Evolutionary conservation across 2,888 invertebrate genomes (phyloP).

Genomic region (Xanthia togata): DNA sequence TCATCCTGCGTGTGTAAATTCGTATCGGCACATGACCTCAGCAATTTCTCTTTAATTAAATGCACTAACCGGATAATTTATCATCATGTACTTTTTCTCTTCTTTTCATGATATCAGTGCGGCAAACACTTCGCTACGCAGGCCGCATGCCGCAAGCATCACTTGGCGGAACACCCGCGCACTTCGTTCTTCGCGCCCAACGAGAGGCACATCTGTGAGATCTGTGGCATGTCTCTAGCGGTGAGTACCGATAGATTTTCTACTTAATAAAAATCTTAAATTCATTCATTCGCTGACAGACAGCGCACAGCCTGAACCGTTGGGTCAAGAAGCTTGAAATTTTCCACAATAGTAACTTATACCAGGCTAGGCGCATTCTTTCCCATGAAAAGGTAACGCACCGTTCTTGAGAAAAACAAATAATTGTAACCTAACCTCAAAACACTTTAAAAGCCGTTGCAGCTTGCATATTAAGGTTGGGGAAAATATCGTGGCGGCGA

Average conservation of each 20-base stretch:
- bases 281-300: neutral
- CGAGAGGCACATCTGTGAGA: constrained; percentile 77
- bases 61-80: too few relatives aligned
- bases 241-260: constrained; percentile 14
- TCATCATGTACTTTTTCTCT: too few relatives aligned
- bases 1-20: too few relatives aligned
- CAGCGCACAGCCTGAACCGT: neutral
- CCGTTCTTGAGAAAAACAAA: too few relatives aligned
- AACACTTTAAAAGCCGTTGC: too few relatives aligned
- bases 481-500: too few relatives aligned
- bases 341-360: neutral
- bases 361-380: too few relatives aligned
- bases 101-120: constrained; percentile 41
- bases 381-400: too few relatives aligned
- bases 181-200: constrained; percentile 72
- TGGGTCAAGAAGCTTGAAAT: neutral
- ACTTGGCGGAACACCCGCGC: constrained; percentile 71
- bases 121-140: constrained; percentile 71
- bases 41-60: too few relatives aligned
- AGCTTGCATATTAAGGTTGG: too few relatives aligned
- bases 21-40: too few relatives aligned
- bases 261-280: neutral
- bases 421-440: too few relatives aligned
- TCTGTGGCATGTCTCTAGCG: constrained; percentile 77
- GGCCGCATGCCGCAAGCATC: constrained; percentile 70